Evolutionary conservation across 2,797 vertebrate species (phyloP), one percentile per base, ranked within the genome.

Genomic region (Sebastes minor): DNA sequence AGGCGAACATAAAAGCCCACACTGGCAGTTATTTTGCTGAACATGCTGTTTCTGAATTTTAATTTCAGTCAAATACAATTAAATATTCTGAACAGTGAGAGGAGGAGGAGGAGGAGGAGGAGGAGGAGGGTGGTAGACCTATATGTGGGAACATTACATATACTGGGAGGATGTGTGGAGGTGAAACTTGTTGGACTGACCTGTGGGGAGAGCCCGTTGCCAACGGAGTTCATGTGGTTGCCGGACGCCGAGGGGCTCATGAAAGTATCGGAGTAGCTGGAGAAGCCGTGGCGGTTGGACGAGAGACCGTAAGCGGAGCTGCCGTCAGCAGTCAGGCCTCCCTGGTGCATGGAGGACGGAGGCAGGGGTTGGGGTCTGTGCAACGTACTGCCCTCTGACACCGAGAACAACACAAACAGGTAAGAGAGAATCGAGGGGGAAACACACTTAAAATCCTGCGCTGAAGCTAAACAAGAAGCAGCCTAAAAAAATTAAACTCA

Each of bases 311-410:
- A 99, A 71, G 97, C 97, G 0, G 98, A 96, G 94, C 97, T 76
- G 91, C 96, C 87, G 75, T 96, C 97, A 62, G 97, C 97, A 0
- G 96, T 94, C 0, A 99, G 94, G 1, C 98, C 98, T 12, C 99
- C 97, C 95, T 99, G 99, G 93, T 99, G 99, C 98, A 99, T 99
- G 94, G 98, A 97, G 86, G 98, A 99, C 0, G 99, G 99, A 0
- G 99, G 99, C 84, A 99, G 95, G 7, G 99, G 99, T 90, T 99
- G 99, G 28, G 99, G 99, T 87, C 99, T 96, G 95, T 99, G 98
- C 68, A 99, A 96, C 0, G 99, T 99, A 92, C 97, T 97, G 85
- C 97, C 97, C 4, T 99, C 99, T 99, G 95, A 88, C 35, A 81
- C 20, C 9, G 10, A 35, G 63, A 71, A 70, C 38, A 72, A 90